Percentiles rank a stretch among this genome's conserved stretches.
Evolutionary conservation across 2,888 invertebrate genomes (phyloP).

Genomic region (Limulus polyphemus): DNA sequence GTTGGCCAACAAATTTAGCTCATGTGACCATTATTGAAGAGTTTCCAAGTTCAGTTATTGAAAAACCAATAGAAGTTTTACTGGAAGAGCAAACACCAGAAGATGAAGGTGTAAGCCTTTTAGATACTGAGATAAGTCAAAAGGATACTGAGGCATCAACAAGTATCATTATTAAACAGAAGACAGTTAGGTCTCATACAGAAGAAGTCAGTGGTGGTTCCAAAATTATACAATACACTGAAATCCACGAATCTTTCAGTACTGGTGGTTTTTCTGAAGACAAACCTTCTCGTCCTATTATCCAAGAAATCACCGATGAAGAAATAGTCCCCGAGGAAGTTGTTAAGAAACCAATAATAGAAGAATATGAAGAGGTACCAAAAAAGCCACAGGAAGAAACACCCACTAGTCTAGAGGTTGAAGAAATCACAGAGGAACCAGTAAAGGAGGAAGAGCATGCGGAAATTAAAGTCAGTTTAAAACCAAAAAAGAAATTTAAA

Average conservation of each 20-base stretch:
- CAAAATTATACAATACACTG: conserved; percentile 16
- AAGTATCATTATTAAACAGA: conserved; percentile 2
- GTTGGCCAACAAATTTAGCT: too few relatives aligned
- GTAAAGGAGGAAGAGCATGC: conserved; percentile 12
- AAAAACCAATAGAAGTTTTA: conserved; percentile 16
- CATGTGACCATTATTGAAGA: too few relatives aligned
- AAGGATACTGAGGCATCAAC: conserved; percentile 1
- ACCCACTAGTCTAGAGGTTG: background rate
- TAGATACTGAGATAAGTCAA: too few relatives aligned
- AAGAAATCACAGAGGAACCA: conserved; percentile 28
- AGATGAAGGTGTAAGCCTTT: conserved; percentile 6
- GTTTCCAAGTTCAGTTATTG: conserved; percentile 4
- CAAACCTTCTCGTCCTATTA: conserved; percentile 12
- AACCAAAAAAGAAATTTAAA: conserved; percentile 5
- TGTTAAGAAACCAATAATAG: conserved; percentile 17
- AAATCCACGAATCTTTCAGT: conserved; percentile 18
- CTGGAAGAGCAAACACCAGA: conserved; percentile 6
- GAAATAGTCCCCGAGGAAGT: conserved; percentile 7
- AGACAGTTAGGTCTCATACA: conserved; percentile 5
- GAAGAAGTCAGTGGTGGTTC: conserved; percentile 3
- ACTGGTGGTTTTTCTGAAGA: background rate
- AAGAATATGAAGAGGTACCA: conserved; percentile 9
- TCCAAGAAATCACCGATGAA: conserved; percentile 18
- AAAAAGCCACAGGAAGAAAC: background rate
- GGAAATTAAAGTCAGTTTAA: conserved; percentile 5